Conservation (phyloP, 2,888 invertebrate genomes). For the Sicus ferrugineus region DNA sequence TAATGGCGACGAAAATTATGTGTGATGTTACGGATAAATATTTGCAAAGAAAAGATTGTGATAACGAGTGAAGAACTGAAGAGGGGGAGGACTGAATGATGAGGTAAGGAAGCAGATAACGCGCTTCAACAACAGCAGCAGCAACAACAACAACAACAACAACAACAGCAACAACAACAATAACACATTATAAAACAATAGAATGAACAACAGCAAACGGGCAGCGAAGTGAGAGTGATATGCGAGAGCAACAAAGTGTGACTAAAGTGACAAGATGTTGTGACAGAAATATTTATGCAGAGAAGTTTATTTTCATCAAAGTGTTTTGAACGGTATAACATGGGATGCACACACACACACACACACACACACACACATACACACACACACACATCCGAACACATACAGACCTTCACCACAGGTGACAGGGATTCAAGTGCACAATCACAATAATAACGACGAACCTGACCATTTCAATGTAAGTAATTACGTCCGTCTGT, state of each 20-base stretch:
- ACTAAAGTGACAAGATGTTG: constrained; percentile 5
- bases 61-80: too few species aligned
- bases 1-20: too few species aligned
- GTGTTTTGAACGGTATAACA: background rate
- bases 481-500: too few species aligned
- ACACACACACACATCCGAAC: background rate
- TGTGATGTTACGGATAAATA: too few species aligned
- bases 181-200: background rate
- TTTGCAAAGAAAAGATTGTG: too few species aligned
- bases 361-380: background rate
- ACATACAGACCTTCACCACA: background rate
- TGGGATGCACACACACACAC: background rate
- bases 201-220: background rate
- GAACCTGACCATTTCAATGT: too few species aligned
- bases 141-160: background rate
- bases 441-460: too few species aligned
- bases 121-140: background rate
- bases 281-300: background rate
- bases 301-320: background rate
- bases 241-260: background rate
- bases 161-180: constrained; percentile 6
- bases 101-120: too few species aligned
- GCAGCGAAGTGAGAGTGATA: background rate
- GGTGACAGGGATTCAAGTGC: too few species aligned
- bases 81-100: too few species aligned